Conservation (phyloP, 2,113 vertebrate genomes). For the Rissa tridactyla region DNA sequence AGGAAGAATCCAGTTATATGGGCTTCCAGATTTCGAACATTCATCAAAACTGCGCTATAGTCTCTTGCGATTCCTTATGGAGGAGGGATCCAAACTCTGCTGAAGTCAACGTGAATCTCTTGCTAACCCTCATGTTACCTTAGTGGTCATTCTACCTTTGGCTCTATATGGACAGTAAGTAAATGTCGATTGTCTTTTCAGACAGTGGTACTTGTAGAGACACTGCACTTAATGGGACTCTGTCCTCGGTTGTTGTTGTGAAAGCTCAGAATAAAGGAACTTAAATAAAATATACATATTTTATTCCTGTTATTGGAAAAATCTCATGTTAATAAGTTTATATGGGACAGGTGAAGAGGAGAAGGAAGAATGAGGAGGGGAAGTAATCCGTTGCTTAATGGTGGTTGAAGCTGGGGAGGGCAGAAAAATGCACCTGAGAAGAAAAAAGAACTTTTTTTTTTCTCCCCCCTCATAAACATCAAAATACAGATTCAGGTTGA, state of each 20-base stretch:
- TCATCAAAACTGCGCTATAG: not conserved
- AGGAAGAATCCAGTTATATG: not conserved
- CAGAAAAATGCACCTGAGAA: not conserved
- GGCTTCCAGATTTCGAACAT: not conserved
- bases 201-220: not conserved
- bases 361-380: not conserved
- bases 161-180: not conserved
- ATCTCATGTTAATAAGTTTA: not conserved
- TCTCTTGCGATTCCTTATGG: not conserved
- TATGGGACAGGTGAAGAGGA: not conserved
- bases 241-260: not conserved
- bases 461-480: not conserved
- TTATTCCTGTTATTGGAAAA: not conserved
- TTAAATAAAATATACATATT: not conserved
- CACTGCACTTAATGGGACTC: not conserved
- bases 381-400: not conserved
- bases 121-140: not conserved
- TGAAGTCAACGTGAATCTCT: not conserved
- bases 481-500: not conserved
- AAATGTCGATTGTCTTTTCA: not conserved
- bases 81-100: not conserved
- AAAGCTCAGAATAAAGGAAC: not conserved
- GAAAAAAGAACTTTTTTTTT: not conserved
- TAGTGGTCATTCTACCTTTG: not conserved
- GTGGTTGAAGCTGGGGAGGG: not conserved